Base-by-base conservation (phyloP, 2,888 invertebrate species). In the Leptopilina myrica region DNA sequence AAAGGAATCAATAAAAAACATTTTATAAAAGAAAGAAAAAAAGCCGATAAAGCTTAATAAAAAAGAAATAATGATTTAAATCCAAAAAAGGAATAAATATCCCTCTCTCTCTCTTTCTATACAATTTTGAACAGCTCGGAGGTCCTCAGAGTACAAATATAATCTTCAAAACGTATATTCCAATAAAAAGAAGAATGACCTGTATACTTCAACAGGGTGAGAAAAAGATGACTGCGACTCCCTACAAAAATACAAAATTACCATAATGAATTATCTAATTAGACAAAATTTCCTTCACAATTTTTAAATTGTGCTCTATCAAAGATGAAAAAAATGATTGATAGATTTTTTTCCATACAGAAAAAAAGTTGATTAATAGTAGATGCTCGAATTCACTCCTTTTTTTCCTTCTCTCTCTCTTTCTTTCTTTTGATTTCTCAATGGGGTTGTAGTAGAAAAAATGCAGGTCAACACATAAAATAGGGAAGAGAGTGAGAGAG, bases 291-390 rank as follows among this genome's bases (percentile, higher is more conserved):
- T 73, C n/a, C 33, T 73, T n/a, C 64, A 20, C 14, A 73, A 73
- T 73, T 56, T 33, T 9, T 0, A 26, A 33, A 33, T 33, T 33
- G 2, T 73, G 33, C 20, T 20, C 20, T 20, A 73, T 73, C 11
- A 14, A 26, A 33, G 33, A 59, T 11, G 40, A 73, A 73, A 12
- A 43, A 43, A 43, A 11, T 73, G 73, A 73, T 73, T 56, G 56
- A 73, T 73, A 33, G 56, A 59, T 73, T 9, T 53, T 73, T 73
- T 56, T 56, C 56, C 33, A 56, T 66, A 66, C 15, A n/a, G 43
- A 66, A 73, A 59, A 73, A 11, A 73, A 59, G n/a, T 26, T 73
- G 73, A 73, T 73, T 73, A 73, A 73, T 73, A 56, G 73, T 73
- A 56, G 73, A 73, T n/a, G 11, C 14, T 69, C 49, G 53, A 53